Conservation (phyloP, 2,113 vertebrate genomes). For the Chlamydotis undulata region DNA sequence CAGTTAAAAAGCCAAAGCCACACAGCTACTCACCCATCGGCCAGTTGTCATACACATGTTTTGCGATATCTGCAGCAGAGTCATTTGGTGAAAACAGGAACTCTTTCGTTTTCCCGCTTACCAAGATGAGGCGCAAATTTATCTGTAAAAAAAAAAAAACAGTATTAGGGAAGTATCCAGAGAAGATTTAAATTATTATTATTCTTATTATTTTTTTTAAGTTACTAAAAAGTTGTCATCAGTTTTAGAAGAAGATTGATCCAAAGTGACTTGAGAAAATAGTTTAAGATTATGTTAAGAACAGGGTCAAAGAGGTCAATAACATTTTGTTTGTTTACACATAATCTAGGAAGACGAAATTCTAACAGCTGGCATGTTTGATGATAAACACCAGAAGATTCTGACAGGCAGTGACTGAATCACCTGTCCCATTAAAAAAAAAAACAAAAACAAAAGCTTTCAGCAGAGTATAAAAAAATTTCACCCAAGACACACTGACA, state of each 20-base stretch:
- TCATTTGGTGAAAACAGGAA: slow-evolving; percentile 97
- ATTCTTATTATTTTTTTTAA: not conserved
- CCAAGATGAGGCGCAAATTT: slow-evolving; percentile 96
- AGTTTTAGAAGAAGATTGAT: not conserved
- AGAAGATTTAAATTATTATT: not conserved
- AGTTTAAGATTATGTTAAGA: not conserved
- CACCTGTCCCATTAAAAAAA: not conserved
- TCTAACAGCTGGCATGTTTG: not conserved
- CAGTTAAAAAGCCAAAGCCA: not conserved
- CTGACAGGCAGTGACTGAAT: not conserved
- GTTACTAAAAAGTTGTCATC: not conserved
- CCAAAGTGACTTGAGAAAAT: not conserved
- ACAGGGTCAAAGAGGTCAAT: not conserved
- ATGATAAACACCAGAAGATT: not conserved
- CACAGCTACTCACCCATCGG: slow-evolving; percentile 90
- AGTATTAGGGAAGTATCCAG: not conserved
- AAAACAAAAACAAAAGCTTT: not conserved
- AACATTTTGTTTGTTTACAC: not conserved
- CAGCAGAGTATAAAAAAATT: not conserved
- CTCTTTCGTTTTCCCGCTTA: slow-evolving; percentile 98
- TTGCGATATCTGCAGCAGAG: slow-evolving; percentile 96
- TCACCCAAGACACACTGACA: not conserved
- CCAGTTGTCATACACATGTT: slow-evolving; percentile 98
- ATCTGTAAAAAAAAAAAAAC: slow-evolving; percentile 80
- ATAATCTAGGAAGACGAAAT: not conserved